Conservation (phyloP, 2,113 vertebrate species). For the Gavialis gangeticus region DNA sequence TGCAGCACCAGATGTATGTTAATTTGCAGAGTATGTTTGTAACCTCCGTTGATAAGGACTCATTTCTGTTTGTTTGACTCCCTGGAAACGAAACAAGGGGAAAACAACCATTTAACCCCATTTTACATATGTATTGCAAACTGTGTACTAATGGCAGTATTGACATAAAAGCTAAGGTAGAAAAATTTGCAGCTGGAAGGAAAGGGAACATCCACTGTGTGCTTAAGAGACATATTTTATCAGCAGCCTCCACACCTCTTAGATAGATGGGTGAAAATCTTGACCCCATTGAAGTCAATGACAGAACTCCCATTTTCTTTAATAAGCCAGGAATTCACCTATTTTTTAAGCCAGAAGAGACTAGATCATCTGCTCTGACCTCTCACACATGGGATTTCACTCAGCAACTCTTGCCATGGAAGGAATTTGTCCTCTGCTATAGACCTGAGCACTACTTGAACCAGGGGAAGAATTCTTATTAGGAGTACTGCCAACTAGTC, state of each 20-base stretch:
- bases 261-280: not conserved
- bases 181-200: not conserved
- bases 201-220: not conserved
- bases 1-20: conserved; percentile 12
- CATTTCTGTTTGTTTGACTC: conserved; percentile 12
- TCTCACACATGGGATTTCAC: not conserved
- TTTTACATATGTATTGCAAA: not conserved
- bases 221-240: not conserved
- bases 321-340: not conserved
- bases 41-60: conserved; percentile 6
- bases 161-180: not conserved
- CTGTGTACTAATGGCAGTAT: not conserved
- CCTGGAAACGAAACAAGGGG: not conserved
- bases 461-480: not conserved
- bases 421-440: not conserved
- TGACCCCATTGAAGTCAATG: not conserved
- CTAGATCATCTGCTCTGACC: not conserved
- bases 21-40: conserved; percentile 19
- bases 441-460: not conserved
- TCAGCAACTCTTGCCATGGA: not conserved
- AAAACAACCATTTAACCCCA: not conserved
- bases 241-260: rapidly evolving
- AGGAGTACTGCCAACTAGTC: conserved; percentile 20
- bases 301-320: not conserved
- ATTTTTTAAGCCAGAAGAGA: not conserved